Evolutionary conservation across 2,797 vertebrate species (phyloP).

Genomic region (Aulostomus chinensis): DNA sequence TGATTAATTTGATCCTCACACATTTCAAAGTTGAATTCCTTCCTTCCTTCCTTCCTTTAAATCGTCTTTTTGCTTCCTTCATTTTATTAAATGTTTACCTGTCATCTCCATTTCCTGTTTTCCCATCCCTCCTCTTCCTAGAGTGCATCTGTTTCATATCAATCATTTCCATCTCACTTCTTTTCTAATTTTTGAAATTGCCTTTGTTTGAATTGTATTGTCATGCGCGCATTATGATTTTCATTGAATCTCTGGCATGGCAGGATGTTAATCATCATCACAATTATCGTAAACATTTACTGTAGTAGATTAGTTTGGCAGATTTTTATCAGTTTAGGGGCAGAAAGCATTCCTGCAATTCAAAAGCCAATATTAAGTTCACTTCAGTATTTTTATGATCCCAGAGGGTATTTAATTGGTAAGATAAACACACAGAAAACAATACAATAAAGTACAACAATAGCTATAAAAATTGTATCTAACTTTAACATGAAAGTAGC

Average conservation of each 20-base stretch:
- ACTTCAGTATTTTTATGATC: slow-evolving; percentile 13
- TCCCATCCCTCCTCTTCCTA: slow-evolving; percentile 9
- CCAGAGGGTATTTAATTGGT: slow-evolving; percentile 4
- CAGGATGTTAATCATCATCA: slow-evolving; percentile 1
- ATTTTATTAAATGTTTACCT: too few relatives aligned
- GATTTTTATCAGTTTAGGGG: not conserved
- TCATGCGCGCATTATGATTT: not conserved
- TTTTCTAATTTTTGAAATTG: slow-evolving; percentile 35
- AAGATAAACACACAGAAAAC: slow-evolving; percentile 20
- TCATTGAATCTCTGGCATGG: slow-evolving; percentile 1
- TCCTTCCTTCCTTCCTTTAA: too few relatives aligned
- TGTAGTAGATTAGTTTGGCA: slow-evolving; percentile 2
- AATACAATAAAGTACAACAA: slow-evolving; percentile 14
- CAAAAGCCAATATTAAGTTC: not conserved
- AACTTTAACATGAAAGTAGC: slow-evolving; percentile 23
- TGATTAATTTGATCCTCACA: too few relatives aligned
- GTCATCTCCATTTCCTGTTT: too few relatives aligned
- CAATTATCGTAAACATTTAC: not conserved
- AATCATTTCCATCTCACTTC: slow-evolving; percentile 21
- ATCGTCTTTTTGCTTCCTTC: too few relatives aligned
- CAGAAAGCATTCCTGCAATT: slow-evolving; percentile 2
- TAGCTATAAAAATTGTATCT: slow-evolving; percentile 21
- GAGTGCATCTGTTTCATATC: not conserved
- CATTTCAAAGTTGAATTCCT: too few relatives aligned
- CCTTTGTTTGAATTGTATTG: not conserved